Evolutionary conservation across 2,888 invertebrate genomes (phyloP), one percentile per base, ranked within the genome.

Genomic region (Ligdia adustata): DNA sequence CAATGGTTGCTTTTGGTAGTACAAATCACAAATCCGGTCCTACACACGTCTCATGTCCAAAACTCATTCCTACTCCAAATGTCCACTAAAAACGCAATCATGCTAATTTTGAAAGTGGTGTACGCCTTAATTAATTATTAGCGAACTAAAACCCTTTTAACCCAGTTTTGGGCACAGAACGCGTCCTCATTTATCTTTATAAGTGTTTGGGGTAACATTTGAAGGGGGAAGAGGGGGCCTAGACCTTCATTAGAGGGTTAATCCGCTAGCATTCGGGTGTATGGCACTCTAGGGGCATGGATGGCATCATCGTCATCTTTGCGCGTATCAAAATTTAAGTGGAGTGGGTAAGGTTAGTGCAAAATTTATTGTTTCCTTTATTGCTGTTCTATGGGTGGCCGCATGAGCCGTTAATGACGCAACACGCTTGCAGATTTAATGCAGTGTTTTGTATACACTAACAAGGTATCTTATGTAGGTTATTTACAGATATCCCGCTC

Each of bases 91-190:
- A 78, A 78, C 70, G 61, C 57, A 65, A 71, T 69, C 65, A 72
- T 72, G 70, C 71, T 79, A 78, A 78, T 79, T 75, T 67, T 46
- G 55, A 64, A 70, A 71, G 70, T 68, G 69, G 72, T 67, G 64
- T 70, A 61, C 70, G 73, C 75, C 79, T 72, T 72, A 79, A 83
- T 82, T 84, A 85, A 84, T 82, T 83, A 83, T 82, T 78, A 73
- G 68, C 66, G 64, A 67, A 74, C 75, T 75, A 75, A 75, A 80
- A 80, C 82, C 82, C 82, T 82, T 85, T 82, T 79, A 78, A 74
- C 72, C 75, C 66, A 68, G 63, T 77, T 77, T 64, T 64, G 62
- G 60, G 64, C 60, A 64, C 62, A 66, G 73, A 76, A 73, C 67
- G 66, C 67, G 69, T 74, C 69, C 72, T 53, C 75, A 79, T 84